These are phyloP conservation scores for Platycnemis pennipes DNA, from an alignment of 2,888 invertebrate genomes.

Conservation along the genomic window DNA sequence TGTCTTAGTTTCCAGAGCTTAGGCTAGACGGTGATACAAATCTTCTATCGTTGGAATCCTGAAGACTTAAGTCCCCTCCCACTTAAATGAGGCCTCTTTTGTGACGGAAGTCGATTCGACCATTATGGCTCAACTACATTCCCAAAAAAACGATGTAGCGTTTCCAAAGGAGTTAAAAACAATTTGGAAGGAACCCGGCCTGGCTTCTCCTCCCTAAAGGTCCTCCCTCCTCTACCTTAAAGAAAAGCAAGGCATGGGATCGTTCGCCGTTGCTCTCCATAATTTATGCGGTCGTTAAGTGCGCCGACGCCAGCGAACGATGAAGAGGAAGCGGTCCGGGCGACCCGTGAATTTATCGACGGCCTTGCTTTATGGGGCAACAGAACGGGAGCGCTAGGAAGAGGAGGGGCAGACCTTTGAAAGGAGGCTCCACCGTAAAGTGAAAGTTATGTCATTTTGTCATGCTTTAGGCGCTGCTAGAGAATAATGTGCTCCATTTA, in stretches of 20 bases:
- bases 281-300: constrained; percentile 17
- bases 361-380: constrained; percentile 9
- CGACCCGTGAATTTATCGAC: not conserved
- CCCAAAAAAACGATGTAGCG: not conserved
- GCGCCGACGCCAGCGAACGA: not conserved
- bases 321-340: not conserved
- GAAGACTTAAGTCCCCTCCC: too few species aligned
- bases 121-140: too few species aligned
- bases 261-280: not conserved
- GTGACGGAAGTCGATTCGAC: too few species aligned
- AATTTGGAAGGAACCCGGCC: not conserved
- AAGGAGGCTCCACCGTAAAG: too few species aligned
- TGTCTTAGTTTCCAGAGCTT: too few species aligned
- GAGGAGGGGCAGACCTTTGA: not conserved
- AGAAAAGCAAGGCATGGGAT: not conserved
- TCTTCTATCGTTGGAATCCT: too few species aligned
- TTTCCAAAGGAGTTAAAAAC: not conserved
- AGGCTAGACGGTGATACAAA: too few species aligned
- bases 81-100: too few species aligned
- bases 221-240: too few species aligned
- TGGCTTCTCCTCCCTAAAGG: not conserved
- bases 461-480: too few species aligned
- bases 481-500: too few species aligned
- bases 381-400: not conserved
- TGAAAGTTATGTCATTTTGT: too few species aligned